Conservation (phyloP, 1,140 invertebrate species). For the Pseudomyrmex dendroicus region DNA sequence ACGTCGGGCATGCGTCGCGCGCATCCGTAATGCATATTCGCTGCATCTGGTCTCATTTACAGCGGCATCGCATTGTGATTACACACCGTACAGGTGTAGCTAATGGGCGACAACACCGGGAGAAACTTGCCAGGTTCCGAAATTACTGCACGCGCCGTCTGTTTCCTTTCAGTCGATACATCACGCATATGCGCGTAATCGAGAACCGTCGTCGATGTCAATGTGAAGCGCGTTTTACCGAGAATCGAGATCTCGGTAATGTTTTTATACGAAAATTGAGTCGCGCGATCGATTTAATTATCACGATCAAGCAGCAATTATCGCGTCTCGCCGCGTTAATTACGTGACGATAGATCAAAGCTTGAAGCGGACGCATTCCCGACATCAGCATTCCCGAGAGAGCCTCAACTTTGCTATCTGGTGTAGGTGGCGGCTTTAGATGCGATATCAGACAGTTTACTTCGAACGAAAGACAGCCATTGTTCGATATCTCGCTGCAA, state of each 20-base stretch:
- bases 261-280: not conserved
- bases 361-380: constrained; percentile 5
- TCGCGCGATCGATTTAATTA: constrained; percentile 8
- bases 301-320: constrained; percentile 26
- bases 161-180: constrained; percentile 24
- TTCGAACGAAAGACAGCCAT: not conserved
- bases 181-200: constrained; percentile 6
- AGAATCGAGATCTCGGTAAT: constrained; percentile 1
- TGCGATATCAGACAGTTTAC: constrained; percentile 19
- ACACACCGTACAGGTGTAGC: constrained; percentile 46
- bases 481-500: constrained; percentile 2
- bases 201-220: not conserved
- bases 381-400: constrained; percentile 10
- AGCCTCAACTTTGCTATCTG: constrained; percentile 13
- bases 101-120: constrained; percentile 42
- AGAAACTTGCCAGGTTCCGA: constrained; percentile 35
- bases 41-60: constrained; percentile 59
- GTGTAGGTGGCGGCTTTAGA: not conserved
- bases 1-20: constrained; percentile 32
- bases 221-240: not conserved
- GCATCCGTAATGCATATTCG: constrained; percentile 63
- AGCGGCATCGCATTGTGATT: constrained; percentile 42
- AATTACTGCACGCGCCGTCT: constrained; percentile 32
- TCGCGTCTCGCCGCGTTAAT: not conserved
- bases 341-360: constrained; percentile 30